phyloP scores from a whole-genome alignment of 2,113 vertebrate genomes.

The Mystacornis crossleyi region DNA sequence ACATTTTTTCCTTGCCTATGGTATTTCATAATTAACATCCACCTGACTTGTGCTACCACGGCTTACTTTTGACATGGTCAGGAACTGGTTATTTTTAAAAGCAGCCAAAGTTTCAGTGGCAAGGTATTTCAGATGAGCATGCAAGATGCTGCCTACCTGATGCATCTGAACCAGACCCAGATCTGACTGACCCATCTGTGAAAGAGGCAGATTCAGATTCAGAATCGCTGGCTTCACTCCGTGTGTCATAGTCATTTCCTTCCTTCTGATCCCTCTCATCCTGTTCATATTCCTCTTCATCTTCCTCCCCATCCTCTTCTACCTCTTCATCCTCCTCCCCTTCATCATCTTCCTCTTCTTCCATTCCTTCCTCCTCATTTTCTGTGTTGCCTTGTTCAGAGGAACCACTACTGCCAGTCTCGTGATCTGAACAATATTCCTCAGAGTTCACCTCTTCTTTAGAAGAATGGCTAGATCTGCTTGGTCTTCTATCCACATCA shows the following conservation, averaged over 20 bases:
- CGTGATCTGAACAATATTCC: constrained; percentile 88
- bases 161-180: constrained; percentile 89
- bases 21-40: background rate
- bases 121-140: background rate
- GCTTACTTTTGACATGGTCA: background rate
- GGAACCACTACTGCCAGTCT: constrained; percentile 88
- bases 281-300: constrained; percentile 86
- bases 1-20: background rate
- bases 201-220: constrained; percentile 94
- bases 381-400: constrained; percentile 86
- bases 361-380: constrained; percentile 84
- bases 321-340: constrained; percentile 83
- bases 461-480: constrained; percentile 87
- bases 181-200: constrained; percentile 90
- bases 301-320: constrained; percentile 77
- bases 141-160: constrained; percentile 80
- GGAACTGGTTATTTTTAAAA: background rate
- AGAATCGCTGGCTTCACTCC: constrained; percentile 95
- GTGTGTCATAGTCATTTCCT: constrained; percentile 91
- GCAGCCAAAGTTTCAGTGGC: background rate
- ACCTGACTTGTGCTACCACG: background rate
- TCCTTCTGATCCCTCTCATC: constrained; percentile 87
- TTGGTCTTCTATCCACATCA: constrained; percentile 80
- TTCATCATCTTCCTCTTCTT: constrained; percentile 82
- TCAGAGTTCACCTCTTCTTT: constrained; percentile 88